A percentile compares a stretch with the other conserved stretches of the same genome.
Evolutionary conservation across 53 echinoderm and acorn worm genomes (phyloP).

Genomic region (Luidia sarsii): DNA sequence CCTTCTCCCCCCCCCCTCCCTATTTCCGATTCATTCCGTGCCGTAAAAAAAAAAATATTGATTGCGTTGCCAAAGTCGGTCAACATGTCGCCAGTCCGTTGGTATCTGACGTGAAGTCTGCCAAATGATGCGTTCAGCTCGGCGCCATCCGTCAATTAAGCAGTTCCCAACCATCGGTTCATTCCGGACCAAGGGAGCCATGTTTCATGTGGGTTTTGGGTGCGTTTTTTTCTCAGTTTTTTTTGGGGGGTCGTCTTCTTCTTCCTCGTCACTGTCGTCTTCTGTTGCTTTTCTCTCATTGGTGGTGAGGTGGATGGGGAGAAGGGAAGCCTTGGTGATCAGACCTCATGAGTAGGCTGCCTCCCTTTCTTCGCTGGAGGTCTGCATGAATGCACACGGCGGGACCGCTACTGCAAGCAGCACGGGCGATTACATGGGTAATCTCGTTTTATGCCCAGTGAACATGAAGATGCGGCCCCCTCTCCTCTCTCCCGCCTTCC

Average conservation of each 20-base stretch:
- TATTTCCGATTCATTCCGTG: constrained; percentile 1
- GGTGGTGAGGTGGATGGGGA: too few species aligned
- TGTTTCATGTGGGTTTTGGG: neutral
- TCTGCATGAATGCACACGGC: too few species aligned
- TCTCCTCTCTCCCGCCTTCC: too few species aligned
- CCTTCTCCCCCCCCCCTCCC: neutral
- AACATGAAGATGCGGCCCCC: constrained; percentile 3
- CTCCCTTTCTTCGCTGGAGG: too few species aligned
- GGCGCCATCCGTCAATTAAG: constrained; percentile 55
- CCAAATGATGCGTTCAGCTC: constrained; percentile 8
- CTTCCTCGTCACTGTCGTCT: too few species aligned
- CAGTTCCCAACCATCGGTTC: constrained; percentile 21
- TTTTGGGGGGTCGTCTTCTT: neutral
- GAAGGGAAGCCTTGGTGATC: too few species aligned
- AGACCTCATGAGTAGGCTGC: too few species aligned
- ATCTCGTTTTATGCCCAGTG: constrained; percentile 44
- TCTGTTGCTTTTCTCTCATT: too few species aligned
- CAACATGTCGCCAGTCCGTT: constrained; percentile 35
- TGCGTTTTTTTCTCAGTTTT: neutral
- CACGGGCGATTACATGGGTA: constrained; percentile 48
- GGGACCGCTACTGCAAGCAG: too few species aligned
- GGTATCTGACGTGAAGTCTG: constrained; percentile 32
- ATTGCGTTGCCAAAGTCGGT: constrained; percentile 27
- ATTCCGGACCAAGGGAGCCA: constrained; percentile 20
- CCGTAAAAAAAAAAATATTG: constrained; percentile 34